Evolutionary conservation across 1,140 invertebrate species (phyloP), one percentile per base, ranked within the genome.

Genomic region (Drosophila fuyamai): DNA sequence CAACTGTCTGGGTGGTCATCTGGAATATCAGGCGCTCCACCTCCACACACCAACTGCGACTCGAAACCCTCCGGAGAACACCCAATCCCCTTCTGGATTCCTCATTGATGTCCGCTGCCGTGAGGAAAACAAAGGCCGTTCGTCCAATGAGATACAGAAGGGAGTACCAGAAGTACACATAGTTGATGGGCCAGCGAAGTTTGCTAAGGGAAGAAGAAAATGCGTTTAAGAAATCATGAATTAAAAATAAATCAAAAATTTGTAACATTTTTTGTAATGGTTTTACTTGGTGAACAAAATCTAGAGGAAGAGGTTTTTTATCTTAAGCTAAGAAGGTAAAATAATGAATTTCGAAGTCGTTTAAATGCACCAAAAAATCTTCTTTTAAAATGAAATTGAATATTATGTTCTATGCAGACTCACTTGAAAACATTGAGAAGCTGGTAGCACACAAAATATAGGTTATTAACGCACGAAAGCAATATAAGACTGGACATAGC

Each of bases 371-470:
- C 0, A 8, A 2, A 8, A 0, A 7, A 0, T 32, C 6, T 7
- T 32, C 8, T 7, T 32, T 4, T 32, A 7, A 7, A 32, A 8
- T 32, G 2, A 32, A 32, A 32, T 4, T 16, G n/a, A 29, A 41
- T 7, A 29, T 12, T 12, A 13, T 38, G 0, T 0, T n/a, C 7
- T 40, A 12, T 6, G 0, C 13, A 18, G 10, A 71, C 94, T 46
- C 61, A 96, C 96, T 95, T 94, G 23, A 96, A 93, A 50, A 95
- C 95, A 78, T 96, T 95, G 0, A 96, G 94, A 9, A 97, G 92
- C 81, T 96, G 95, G 1, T 95, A 91, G 72, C 95, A 95, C 35
- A 96, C 94, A 72, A 96, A 96, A 76, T 96, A 96, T 2, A 96
- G 91, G 90, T 96, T 96, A 65, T 95, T 95, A 0, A 93, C 93